Evolutionary conservation across 2,797 vertebrate species (phyloP).

Genomic region (Tragelaphus oryx): DNA sequence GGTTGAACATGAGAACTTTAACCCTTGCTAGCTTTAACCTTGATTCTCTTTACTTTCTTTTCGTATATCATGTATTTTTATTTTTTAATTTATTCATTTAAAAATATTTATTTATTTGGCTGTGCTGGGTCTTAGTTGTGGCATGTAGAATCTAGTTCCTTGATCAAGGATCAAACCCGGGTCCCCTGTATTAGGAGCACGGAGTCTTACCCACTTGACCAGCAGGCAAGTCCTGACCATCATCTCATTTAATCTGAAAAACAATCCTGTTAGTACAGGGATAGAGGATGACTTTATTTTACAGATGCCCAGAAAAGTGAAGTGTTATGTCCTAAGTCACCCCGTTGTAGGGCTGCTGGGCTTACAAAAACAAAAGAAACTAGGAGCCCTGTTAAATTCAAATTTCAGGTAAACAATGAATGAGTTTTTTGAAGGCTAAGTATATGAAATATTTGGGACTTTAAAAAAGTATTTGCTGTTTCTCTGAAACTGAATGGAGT

Average conservation of each 20-base stretch:
- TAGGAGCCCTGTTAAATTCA: too few relatives aligned
- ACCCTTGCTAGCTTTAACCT: not conserved
- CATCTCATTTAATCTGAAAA: not conserved
- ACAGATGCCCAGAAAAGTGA: not conserved
- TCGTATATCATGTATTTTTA: not conserved
- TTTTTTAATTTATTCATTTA: not conserved
- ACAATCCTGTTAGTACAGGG: rapidly evolving
- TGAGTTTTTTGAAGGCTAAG: not conserved
- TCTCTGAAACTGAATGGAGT: not conserved
- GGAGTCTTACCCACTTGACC: not conserved
- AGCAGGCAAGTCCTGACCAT: not conserved
- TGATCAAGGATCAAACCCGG: not conserved
- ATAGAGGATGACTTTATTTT: rapidly evolving
- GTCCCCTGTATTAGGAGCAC: not conserved
- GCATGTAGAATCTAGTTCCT: not conserved
- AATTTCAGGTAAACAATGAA: not conserved
- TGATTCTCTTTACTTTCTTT: not conserved
- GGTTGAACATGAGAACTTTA: not conserved
- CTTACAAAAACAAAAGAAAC: not conserved
- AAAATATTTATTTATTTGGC: not conserved
- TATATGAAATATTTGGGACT: not conserved
- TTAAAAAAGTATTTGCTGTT: not conserved
- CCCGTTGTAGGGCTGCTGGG: not conserved
- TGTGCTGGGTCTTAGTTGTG: not conserved
- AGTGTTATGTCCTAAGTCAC: not conserved